Conservation (phyloP, 2,797 vertebrate species). For the Otolemur crassicaudatus region DNA sequence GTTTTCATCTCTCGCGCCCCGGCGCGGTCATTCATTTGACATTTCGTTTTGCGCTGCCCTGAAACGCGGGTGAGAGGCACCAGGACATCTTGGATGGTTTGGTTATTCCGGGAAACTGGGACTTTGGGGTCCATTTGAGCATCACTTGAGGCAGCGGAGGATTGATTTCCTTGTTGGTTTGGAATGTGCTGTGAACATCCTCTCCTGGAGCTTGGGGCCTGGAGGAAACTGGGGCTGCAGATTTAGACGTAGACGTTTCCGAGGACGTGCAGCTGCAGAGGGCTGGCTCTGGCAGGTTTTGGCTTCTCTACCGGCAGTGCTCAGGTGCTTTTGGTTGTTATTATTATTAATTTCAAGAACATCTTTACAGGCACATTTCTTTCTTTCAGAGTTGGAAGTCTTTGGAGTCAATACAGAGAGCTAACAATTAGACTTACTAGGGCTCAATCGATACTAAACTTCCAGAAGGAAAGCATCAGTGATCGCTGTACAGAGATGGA, state of each 20-base stretch:
- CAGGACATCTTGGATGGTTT: neutral
- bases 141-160: slow-evolving; percentile 19
- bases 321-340: slow-evolving; percentile 2
- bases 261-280: slow-evolving; percentile 72
- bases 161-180: neutral
- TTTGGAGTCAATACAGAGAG: slow-evolving; percentile 51
- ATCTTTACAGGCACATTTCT: neutral
- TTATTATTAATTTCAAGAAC: neutral
- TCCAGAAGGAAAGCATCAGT: neutral
- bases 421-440: slow-evolving; percentile 32
- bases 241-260: slow-evolving; percentile 61
- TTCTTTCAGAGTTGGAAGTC: slow-evolving; percentile 45
- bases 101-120: slow-evolving; percentile 18
- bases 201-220: slow-evolving; percentile 59
- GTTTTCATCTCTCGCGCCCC: slow-evolving; percentile 52
- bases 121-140: slow-evolving; percentile 5
- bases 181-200: slow-evolving; percentile 25
- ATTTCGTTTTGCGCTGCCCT: slow-evolving; percentile 45
- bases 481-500: neutral
- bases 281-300: neutral
- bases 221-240: slow-evolving; percentile 69
- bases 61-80: neutral
- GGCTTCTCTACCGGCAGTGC: neutral
- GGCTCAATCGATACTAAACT: slow-evolving; percentile 55
- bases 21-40: slow-evolving; percentile 73